These are phyloP conservation scores for Rhyacophila evoluta DNA, from an alignment of 2,888 invertebrate species.

Conservation along the genomic window DNA sequence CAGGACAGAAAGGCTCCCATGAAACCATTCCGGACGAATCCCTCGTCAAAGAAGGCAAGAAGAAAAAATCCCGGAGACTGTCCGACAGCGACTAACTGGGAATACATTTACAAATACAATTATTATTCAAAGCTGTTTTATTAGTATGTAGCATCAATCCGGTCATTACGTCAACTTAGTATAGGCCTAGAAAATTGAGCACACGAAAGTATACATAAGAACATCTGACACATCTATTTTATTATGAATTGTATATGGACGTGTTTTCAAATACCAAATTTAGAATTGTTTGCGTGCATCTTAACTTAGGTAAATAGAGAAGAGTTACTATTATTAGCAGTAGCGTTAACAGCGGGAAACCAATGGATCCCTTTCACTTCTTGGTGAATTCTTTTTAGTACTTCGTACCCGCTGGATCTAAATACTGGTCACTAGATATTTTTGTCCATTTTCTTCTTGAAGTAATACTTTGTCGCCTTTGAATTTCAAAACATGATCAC, in stretches of 20 bases:
- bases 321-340: too few relatives aligned
- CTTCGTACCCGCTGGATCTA: too few relatives aligned
- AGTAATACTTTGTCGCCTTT: too few relatives aligned
- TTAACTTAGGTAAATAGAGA: not conserved
- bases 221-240: too few relatives aligned
- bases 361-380: too few relatives aligned
- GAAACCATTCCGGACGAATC: constrained; percentile 51
- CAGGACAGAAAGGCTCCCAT: constrained; percentile 47
- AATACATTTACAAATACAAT: not conserved
- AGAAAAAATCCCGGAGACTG: constrained; percentile 49
- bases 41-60: constrained; percentile 45
- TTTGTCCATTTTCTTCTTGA: too few relatives aligned
- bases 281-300: not conserved
- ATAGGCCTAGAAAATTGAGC: not conserved
- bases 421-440: too few relatives aligned
- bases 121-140: not conserved
- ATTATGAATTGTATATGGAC: too few relatives aligned
- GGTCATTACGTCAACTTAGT: not conserved
- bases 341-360: too few relatives aligned
- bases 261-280: not conserved
- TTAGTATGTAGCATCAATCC: not conserved
- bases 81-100: constrained; percentile 51
- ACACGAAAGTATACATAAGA: not conserved
- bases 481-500: too few relatives aligned
- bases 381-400: too few relatives aligned